Percentiles rank a stretch among this genome's conserved stretches.
Evolutionary conservation across 64 coral and sea anemone species (phyloP).

Genomic region (Anthopleura sola): DNA sequence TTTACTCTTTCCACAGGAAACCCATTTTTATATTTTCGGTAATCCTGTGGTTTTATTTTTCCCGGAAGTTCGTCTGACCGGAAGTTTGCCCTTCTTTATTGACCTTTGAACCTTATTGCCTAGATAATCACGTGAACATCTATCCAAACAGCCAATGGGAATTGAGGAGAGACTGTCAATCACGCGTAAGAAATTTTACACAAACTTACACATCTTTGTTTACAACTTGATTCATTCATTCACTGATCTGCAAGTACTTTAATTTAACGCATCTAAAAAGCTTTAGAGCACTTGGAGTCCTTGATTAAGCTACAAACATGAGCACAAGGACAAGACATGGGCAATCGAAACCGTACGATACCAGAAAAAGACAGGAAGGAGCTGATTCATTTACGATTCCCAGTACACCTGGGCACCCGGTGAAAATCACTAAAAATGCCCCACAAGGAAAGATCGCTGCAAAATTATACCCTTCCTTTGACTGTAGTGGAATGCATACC

Average conservation of each 20-base stretch:
- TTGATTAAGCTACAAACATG: conserved; percentile 4
- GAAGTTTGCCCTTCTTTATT: background rate
- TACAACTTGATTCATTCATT: conserved; percentile 33
- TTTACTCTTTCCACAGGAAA: conserved; percentile 22
- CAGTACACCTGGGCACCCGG: background rate
- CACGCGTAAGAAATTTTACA: conserved; percentile 16
- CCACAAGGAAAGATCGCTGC: conserved; percentile 33
- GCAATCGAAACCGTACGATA: background rate
- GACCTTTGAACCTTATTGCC: conserved; percentile 16
- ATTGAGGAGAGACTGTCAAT: background rate
- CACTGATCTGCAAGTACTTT: conserved; percentile 1
- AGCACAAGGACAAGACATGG: conserved; percentile 12
- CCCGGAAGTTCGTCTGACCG: background rate
- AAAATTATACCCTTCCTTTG: conserved; percentile 59
- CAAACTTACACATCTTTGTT: conserved; percentile 8
- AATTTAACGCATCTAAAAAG: background rate
- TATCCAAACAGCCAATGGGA: conserved; percentile 5
- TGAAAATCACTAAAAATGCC: background rate
- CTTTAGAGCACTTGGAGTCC: background rate
- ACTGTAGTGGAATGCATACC: conserved; percentile 52
- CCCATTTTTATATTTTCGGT: background rate
- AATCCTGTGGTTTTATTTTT: background rate
- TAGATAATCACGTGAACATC: background rate
- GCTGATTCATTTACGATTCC: conserved; percentile 17
- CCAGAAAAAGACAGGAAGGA: conserved; percentile 5